Base-by-base conservation (phyloP, 2,888 invertebrate species). In the Esperia sulphurella region DNA sequence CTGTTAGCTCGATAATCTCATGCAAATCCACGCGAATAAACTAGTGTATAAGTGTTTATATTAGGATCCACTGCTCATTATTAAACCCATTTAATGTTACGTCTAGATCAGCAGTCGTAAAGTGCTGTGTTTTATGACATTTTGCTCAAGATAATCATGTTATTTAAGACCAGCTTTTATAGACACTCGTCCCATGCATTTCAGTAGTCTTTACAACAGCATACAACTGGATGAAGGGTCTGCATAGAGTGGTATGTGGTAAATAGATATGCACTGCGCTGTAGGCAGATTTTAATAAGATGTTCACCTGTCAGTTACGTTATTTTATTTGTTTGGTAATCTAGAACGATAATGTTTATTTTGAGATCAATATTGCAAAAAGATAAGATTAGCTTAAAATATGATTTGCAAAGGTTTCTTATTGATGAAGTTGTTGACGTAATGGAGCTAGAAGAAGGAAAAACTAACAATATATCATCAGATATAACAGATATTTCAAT, bases 31-130 rank as follows among this genome's bases (percentile, higher is more conserved):
- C 41, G 46, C 33, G 49, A 35, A 54, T 55, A 53, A 41, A 38
- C 55, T 52, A 55, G 61, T 55, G 46, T 41, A 51, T 44, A 45
- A 49, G 49, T 52, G 54, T 61, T 58, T 58, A 57, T 59, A 48
- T 45, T 44, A 50, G 50, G 43, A 45, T 46, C 45, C 49, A 43
- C 43, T 41, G 48, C 58, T 61, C 75, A 63, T 72, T 72, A 74
- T 62, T 63, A 68, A 59, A 56, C 59, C 58, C 67, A 69, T 73
- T 74, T 71, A 69, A 69, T 64, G 65, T 60, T 61, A 63, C 56
- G 54, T 53, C 54, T 51, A 56, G 54, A 60, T 57, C 55, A 41
- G 49, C 28, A 46, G 57, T 57, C 55, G 55, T 75, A 75, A 72
- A 75, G 55, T 59, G 49, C 44, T 13, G 48, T 52, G 63, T 66